Percentiles rank a stretch among this genome's conserved stretches.
These are phyloP conservation scores for Alcedo atthis DNA, from an alignment of 2,797 vertebrate genomes.

Conservation along the genomic window DNA sequence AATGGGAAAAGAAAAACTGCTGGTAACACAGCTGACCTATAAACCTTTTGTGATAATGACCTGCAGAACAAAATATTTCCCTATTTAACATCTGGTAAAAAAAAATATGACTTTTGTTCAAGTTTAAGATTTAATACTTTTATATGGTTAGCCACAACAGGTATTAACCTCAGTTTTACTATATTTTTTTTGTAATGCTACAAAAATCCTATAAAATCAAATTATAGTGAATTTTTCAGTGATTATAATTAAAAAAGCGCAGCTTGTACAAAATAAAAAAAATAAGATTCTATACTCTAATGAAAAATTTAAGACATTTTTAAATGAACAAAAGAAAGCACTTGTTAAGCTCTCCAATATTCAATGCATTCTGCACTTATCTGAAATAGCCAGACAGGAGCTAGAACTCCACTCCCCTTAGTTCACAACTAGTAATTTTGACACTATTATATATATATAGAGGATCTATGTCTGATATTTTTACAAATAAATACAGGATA, in stretches of 20 bases:
- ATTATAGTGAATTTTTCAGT: constrained; percentile 80
- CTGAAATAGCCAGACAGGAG: constrained; percentile 77
- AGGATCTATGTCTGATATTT: constrained; percentile 79
- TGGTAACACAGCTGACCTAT: constrained; percentile 55
- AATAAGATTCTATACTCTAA: constrained; percentile 80
- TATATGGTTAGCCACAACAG: constrained; percentile 82
- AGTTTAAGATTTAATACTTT: constrained; percentile 81
- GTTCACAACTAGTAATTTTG: constrained; percentile 74
- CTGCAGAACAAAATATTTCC: constrained; percentile 57
- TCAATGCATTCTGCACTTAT: constrained; percentile 76
- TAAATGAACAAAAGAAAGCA: constrained; percentile 81
- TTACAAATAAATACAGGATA: constrained; percentile 89
- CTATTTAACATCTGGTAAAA: constrained; percentile 68
- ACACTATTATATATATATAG: constrained; percentile 76
- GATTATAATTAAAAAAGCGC: constrained; percentile 84
- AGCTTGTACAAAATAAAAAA: constrained; percentile 83
- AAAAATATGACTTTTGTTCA: constrained; percentile 76
- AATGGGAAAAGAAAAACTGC: constrained; percentile 66
- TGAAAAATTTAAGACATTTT: constrained; percentile 80
- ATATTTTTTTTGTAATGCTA: constrained; percentile 79
- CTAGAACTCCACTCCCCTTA: constrained; percentile 67
- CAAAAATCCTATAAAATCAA: constrained; percentile 84
- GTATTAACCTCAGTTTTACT: constrained; percentile 79
- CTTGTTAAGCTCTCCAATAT: constrained; percentile 77
- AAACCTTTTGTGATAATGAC: constrained; percentile 57